Evolutionary conservation across 2,113 vertebrate genomes (phyloP).

Genomic region (Anser brachyrhynchus): DNA sequence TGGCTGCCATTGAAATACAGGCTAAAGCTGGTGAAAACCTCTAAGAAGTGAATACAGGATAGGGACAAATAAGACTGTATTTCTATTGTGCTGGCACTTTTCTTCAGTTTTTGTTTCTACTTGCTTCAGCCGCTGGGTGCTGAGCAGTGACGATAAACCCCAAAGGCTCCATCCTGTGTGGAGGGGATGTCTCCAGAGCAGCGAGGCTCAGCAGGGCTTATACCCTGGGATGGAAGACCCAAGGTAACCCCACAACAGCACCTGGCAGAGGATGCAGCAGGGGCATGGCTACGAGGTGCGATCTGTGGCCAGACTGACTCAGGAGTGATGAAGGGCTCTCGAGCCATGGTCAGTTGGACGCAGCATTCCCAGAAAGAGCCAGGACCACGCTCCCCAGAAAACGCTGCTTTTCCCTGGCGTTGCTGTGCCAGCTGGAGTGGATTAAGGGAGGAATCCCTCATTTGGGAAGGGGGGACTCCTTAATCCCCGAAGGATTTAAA

Average conservation of each 20-base stretch:
- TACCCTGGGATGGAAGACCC: neutral
- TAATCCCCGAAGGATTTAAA: slow-evolving; percentile 55
- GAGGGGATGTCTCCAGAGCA: neutral
- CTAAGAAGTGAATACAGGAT: fast-evolving
- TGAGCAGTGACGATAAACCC: neutral
- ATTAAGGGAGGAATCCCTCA: slow-evolving; percentile 48
- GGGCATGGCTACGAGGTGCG: fast-evolving
- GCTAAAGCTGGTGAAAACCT: neutral
- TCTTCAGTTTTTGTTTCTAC: neutral
- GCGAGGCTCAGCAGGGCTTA: neutral
- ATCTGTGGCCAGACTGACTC: neutral
- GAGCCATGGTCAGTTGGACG: fast-evolving
- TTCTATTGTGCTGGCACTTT: neutral
- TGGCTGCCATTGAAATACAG: neutral
- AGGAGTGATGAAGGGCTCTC: neutral
- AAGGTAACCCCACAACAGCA: fast-evolving
- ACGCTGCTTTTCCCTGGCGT: fast-evolving
- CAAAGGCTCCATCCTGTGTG: neutral
- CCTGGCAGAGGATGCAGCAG: fast-evolving
- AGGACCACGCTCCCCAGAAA: neutral
- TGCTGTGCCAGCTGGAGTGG: neutral
- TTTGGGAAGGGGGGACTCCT: neutral
- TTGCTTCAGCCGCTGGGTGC: neutral
- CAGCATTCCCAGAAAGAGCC: neutral
- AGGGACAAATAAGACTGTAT: neutral